Evolutionary conservation across 2,888 invertebrate species (phyloP).

Genomic region (Ophion obscuratus): DNA sequence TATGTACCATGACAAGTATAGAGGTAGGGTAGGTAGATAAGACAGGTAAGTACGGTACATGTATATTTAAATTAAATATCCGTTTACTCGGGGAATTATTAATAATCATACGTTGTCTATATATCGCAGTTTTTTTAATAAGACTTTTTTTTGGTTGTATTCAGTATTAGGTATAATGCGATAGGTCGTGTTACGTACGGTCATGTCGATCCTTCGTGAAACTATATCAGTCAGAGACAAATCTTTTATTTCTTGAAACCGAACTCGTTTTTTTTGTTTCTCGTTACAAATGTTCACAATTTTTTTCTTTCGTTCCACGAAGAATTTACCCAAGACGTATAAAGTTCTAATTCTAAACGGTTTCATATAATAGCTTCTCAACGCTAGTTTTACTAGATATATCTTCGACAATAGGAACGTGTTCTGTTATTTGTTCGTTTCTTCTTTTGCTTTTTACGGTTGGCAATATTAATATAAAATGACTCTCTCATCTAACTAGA

Average conservation of each 20-base stretch:
- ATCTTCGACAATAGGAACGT: slow-evolving; percentile 69
- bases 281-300: not conserved
- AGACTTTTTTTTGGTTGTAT: slow-evolving; percentile 57
- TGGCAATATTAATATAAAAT: slow-evolving; percentile 68
- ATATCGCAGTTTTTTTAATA: slow-evolving; percentile 76
- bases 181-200: slow-evolving; percentile 80
- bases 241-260: not conserved
- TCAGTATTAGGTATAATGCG: slow-evolving; percentile 80
- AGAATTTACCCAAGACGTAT: slow-evolving; percentile 62
- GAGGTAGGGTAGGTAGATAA: slow-evolving; percentile 69
- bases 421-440: slow-evolving; percentile 42
- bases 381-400: slow-evolving; percentile 67
- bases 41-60: slow-evolving; percentile 80
- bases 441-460: slow-evolving; percentile 58
- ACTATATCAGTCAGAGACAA: slow-evolving; percentile 63
- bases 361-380: slow-evolving; percentile 67
- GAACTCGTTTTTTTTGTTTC: slow-evolving; percentile 3
- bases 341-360: slow-evolving; percentile 68
- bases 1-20: slow-evolving; percentile 79
- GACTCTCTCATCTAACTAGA: slow-evolving; percentile 77
- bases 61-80: slow-evolving; percentile 80
- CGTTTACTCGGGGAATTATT: slow-evolving; percentile 79
- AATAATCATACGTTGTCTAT: slow-evolving; percentile 77
- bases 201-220: slow-evolving; percentile 78
- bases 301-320: slow-evolving; percentile 42